These are phyloP conservation scores for Rhinichthys osculus DNA, from an alignment of 2,797 vertebrate genomes.

Conservation along the genomic window DNA sequence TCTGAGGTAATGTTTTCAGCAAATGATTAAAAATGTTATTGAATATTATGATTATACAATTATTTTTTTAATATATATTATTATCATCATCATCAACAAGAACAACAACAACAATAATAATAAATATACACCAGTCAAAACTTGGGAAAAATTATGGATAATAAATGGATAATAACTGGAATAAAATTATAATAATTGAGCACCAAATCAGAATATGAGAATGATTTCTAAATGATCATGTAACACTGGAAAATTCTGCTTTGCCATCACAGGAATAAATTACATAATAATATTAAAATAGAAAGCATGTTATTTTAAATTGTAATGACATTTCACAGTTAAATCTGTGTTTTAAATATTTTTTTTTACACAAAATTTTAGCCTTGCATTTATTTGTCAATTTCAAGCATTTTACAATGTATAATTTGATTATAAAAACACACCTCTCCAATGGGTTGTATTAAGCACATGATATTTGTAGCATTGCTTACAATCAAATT, in stretches of 20 bases:
- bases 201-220: not conserved
- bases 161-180: too few relatives aligned
- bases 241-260: not conserved
- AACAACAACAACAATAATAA: not conserved
- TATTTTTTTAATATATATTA: not conserved
- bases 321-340: not conserved
- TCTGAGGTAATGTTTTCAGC: not conserved
- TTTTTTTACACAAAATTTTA: not conserved
- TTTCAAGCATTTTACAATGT: not conserved
- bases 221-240: not conserved
- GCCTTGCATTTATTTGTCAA: not conserved
- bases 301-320: not conserved
- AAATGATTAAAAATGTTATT: not conserved
- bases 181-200: not conserved
- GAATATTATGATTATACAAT: too few relatives aligned
- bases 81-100: not conserved
- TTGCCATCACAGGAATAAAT: not conserved
- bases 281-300: not conserved
- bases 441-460: not conserved
- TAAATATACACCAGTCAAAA: not conserved
- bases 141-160: not conserved
- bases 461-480: too few relatives aligned
- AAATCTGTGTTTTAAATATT: not conserved
- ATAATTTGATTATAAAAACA: not conserved
- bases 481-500: not conserved